Base-by-base conservation (phyloP, 2,113 vertebrate species). In the Esox niger region DNA sequence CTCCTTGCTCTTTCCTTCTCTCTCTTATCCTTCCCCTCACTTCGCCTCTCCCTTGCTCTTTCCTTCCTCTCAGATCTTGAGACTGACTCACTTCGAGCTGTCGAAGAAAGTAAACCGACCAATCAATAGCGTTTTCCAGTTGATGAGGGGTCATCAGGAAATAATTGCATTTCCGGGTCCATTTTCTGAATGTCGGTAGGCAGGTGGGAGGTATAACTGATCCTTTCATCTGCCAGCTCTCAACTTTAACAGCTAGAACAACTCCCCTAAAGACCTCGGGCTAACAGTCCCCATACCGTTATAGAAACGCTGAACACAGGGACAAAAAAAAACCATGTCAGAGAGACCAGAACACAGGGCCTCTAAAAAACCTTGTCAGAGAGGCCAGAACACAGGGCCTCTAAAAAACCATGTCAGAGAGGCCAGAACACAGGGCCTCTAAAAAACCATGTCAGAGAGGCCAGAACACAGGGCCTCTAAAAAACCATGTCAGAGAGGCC, bases 151-250 rank as follows among this genome's bases (percentile, higher is more conserved):
- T 71, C 73, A 84, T 78, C 70, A 82, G 74, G 66, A 29, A 62
- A 67, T 65, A 68, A 82, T 79, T 64, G 71, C 69, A 54, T 62
- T 54, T 9, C 73, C 73, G 65, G 70, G 63, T 66, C 77, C 65
- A 84, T 88, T 86, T 84, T 84, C 82, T 70, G 72, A 79, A 56
- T 11, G 33, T 8, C 3, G 33, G 10, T 11, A 13, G 33, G 33
- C 7, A 38, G 9, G 62, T 63, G 73, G 74, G 33, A 17, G 71
- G 64, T 64, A 75, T 71, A 75, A 84, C 80, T 79, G 78, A 62
- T 60, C 74, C 80, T 88, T 86, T 88, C 86, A 86, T 84, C 83
- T 80, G 32, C 21, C 54, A 26, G 4, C 54, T 26, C 54, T 11
- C 23, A 60, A 31, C 58, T 29, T 6, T 31, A 29, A n/a, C 58